Conservation (phyloP, 2,113 vertebrate genomes). For the Nothocercus julius region DNA sequence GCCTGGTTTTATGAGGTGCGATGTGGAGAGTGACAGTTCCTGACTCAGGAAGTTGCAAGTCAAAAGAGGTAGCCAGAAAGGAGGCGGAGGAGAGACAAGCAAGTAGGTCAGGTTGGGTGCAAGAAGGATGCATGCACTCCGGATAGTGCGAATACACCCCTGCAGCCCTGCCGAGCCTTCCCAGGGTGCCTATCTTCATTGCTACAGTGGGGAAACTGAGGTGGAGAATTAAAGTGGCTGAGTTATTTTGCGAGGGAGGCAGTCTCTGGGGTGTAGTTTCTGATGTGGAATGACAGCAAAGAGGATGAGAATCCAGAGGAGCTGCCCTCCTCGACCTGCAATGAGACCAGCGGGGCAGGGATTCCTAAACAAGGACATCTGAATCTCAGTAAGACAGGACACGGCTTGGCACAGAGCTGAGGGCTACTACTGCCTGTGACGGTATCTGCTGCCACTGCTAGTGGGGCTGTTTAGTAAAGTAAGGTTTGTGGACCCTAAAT, state of each 20-base stretch:
- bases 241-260: background rate
- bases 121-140: background rate
- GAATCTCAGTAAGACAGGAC: background rate
- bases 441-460: background rate
- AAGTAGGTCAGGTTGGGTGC: background rate
- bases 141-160: background rate
- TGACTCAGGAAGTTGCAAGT: background rate
- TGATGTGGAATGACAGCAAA: background rate
- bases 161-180: background rate
- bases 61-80: background rate
- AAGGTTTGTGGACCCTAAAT: background rate
- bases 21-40: background rate
- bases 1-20: background rate
- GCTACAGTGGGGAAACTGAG: background rate
- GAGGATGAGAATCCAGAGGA: background rate
- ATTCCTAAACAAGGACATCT: fast-evolving
- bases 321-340: background rate
- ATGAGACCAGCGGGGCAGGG: background rate
- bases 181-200: background rate
- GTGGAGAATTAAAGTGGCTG: background rate
- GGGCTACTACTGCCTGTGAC: background rate
- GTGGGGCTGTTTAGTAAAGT: background rate
- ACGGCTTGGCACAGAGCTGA: background rate
- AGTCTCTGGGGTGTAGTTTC: background rate
- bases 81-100: background rate